phyloP scores from a whole-genome alignment of 2,113 vertebrate species.

The Cinclus cinclus region DNA sequence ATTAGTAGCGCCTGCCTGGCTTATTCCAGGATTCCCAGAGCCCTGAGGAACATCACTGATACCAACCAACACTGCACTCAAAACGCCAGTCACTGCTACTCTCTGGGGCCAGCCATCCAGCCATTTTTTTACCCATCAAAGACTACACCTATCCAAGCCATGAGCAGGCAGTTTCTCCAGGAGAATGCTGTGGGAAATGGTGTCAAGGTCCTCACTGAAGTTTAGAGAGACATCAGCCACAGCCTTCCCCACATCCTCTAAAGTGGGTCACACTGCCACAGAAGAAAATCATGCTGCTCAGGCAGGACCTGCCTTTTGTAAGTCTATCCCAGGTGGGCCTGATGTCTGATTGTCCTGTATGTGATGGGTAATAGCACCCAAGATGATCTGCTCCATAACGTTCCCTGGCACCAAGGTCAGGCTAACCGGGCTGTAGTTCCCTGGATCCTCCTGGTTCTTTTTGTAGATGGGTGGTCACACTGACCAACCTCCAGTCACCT shows the following conservation, averaged over 20 bases:
- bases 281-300: background rate
- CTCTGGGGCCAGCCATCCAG: background rate
- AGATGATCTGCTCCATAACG: background rate
- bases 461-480: background rate
- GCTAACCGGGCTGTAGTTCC: background rate
- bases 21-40: background rate
- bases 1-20: background rate
- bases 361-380: background rate
- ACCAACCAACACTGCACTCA: background rate
- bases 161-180: background rate
- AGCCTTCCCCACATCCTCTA: background rate
- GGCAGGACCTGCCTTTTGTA: background rate
- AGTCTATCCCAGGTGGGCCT: background rate
- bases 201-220: background rate
- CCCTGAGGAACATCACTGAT: background rate
- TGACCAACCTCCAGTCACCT: background rate
- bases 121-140: background rate
- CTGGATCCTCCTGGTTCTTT: background rate
- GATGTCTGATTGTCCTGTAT: background rate
- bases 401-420: fast-evolving
- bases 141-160: background rate
- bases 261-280: background rate
- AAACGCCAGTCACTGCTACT: background rate
- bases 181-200: background rate
- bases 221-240: background rate